Conservation (phyloP, 2,797 vertebrate genomes). For the Tarsius wallacei region DNA sequence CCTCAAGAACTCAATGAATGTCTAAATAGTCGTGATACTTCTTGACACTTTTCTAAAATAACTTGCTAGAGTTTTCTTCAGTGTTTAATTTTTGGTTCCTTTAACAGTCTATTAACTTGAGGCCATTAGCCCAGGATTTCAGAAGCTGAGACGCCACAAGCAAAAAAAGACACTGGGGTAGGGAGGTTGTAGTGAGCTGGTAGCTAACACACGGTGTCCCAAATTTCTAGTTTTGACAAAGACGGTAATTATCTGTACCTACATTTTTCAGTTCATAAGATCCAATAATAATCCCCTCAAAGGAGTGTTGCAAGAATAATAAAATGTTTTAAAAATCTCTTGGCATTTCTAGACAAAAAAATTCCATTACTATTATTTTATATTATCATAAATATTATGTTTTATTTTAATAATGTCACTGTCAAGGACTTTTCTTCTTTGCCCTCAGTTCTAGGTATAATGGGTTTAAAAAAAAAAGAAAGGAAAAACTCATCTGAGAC, state of each 20-base stretch:
- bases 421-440: constrained; percentile 40
- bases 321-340: constrained; percentile 54
- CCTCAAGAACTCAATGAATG: constrained; percentile 51
- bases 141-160: not conserved
- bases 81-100: constrained; percentile 59
- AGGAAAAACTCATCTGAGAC: not conserved
- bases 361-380: constrained; percentile 5
- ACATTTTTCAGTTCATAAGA: constrained; percentile 45
- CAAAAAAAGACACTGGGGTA: not conserved
- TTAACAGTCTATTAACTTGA: constrained; percentile 57
- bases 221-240: constrained; percentile 55
- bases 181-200: not conserved
- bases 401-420: constrained; percentile 46
- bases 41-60: constrained; percentile 78
- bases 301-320: constrained; percentile 17
- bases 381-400: not conserved
- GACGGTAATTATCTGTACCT: not conserved
- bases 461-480: not conserved
- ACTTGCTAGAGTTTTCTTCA: constrained; percentile 61
- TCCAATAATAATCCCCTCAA: constrained; percentile 1
- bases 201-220: not conserved
- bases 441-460: not conserved
- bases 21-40: constrained; percentile 51
- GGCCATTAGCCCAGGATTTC: not conserved
- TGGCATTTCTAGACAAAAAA: constrained; percentile 48